Evolutionary conservation across 23 tunicate species (phyloP), one percentile per base, ranked within the genome.

Genomic region (Ascidia mentula): DNA sequence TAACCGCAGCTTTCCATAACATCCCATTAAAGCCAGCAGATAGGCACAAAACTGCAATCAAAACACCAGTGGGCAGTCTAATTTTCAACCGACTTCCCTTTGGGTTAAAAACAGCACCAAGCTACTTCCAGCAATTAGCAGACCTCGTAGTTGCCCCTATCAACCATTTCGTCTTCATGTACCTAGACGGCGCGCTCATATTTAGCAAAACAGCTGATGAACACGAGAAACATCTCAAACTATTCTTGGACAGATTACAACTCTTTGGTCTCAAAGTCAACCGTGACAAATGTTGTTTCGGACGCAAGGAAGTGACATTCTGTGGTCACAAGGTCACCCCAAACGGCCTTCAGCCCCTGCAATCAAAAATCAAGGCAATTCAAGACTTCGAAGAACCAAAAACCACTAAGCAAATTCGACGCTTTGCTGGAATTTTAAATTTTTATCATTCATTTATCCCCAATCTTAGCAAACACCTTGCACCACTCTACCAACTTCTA

Each of bases 211-310:
- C 5, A 3, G 75, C 6, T 28, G 38, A 71, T 3, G 34, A 71
- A 71, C 75, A 71, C 13, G 32, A 20, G 2, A 22, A 71, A 22
- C 75, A 71, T 31, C 75, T 71, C 34, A 26, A 36, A 9, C 7
- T 2, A 71, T 26, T 71, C 24, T 71, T 71, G 4, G 38, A 71
- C 18, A 34, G 75, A 34, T 18, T 71, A 3, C 37, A 36, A 71
- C 36, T 28, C 24, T 34, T 4, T 31, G 75, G 75, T 9, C 28
- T 35, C 6, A 20, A 31, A n/a, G 12, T 40, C 32, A 40, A 40
- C 59, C 26, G n/a, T 9, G 60, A 35, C 22, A 75, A 75, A 75
- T 75, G 79, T 5, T 28, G 35, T 0, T 75, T 75, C 22, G 79
- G 79, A n/a, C 59, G 35, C 35, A 17, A 28, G 0, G 28, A 39